Evolutionary conservation across 2,888 invertebrate genomes (phyloP), one percentile per base, ranked within the genome.

Genomic region (Alitta virens): DNA sequence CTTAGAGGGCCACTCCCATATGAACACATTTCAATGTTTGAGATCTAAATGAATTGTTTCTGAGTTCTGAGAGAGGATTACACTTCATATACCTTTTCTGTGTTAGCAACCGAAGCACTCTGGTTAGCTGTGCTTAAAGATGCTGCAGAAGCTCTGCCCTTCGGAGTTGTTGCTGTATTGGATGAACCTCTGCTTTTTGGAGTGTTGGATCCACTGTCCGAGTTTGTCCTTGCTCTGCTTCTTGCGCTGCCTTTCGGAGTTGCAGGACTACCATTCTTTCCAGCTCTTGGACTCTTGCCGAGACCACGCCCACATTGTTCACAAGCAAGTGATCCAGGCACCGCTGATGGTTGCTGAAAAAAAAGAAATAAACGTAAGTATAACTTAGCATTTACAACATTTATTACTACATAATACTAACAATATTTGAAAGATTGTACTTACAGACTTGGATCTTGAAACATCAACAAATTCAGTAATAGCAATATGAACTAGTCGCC

Each of bases 401-500:
- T n/a, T n/a, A n/a, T 12, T 33, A 33, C 33, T 12, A 33, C 33
- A 33, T 12, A 33, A 33, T 12, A 33, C 33, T 33, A 33, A 33
- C 7, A 33, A 7, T 33, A 33, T 33, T 33, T 33, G 33, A 12
- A 33, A 33, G 33, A 33, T 7, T n/a, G 2, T 24, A 58, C 59
- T 52, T 40, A 59, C 59, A 16, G 59, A 51, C 24, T 60, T 60
- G 7, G 42, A 40, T 46, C 53, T 60, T 23, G 64, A 63, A 24
- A 75, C 70, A 57, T 78, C 78, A 42, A 73, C 71, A 55, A 78
- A 75, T 63, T 79, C 77, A 21, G 76, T 70, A 2, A 72, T 74
- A n/a, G 78, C 78, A 42, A 79, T 63, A 63, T 77, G 74, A 2
- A 75, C 74, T 55, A 79, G 66, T 26, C 78, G 67, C 25, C 75